These are phyloP conservation scores for Aspidapion aeneum DNA, from an alignment of 2,888 invertebrate genomes.

Conservation along the genomic window DNA sequence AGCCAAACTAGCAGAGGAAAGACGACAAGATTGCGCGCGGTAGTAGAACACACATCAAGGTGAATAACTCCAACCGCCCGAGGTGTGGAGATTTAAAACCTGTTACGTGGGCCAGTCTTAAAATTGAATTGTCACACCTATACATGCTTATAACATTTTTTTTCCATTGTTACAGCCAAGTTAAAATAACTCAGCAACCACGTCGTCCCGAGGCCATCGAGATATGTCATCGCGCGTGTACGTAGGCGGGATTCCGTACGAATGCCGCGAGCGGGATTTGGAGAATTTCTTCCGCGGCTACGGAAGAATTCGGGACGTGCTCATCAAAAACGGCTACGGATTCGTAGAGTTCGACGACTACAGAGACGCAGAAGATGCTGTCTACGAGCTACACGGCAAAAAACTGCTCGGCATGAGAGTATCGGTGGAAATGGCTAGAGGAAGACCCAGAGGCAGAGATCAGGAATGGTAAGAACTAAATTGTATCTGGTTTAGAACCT, in stretches of 20 bases:
- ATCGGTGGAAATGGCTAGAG: conserved; percentile 59
- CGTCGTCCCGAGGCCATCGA: conserved; percentile 1
- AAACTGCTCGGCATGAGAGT: conserved; percentile 84
- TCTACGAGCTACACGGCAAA: conserved; percentile 93
- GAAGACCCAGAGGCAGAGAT: conserved; percentile 58
- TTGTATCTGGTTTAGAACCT: too few species aligned
- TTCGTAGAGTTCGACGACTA: conserved; percentile 93
- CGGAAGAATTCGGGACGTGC: conserved; percentile 65
- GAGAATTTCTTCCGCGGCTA: conserved; percentile 72
- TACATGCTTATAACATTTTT: not conserved
- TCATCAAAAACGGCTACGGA: conserved; percentile 72
- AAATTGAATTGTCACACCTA: too few species aligned
- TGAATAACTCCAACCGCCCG: too few species aligned
- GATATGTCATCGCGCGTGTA: conserved; percentile 59
- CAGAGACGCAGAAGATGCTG: conserved; percentile 94
- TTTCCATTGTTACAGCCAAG: not conserved
- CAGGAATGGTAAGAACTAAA: too few species aligned
- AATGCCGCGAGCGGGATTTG: conserved; percentile 66
- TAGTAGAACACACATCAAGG: too few species aligned
- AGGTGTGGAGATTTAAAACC: too few species aligned
- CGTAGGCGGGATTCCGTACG: conserved; percentile 66
- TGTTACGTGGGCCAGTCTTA: too few species aligned
- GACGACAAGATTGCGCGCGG: too few species aligned
- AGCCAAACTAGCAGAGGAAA: too few species aligned
- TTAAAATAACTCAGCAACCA: not conserved